Conservation (phyloP, 2,113 vertebrate species). For the Peromyscus maniculatus region DNA sequence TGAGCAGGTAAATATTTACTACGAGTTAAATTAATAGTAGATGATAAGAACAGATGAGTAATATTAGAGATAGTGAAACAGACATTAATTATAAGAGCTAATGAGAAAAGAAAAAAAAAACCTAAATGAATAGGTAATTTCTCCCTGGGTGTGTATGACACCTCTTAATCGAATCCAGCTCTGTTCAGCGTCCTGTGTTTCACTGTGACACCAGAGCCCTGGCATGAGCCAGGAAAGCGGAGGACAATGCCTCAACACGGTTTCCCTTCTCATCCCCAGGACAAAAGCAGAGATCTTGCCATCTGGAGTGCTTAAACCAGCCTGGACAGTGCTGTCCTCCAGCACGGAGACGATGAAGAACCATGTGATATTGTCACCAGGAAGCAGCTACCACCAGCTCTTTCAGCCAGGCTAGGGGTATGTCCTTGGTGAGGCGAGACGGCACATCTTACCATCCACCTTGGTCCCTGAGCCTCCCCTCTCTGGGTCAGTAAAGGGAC, state of each 20-base stretch:
- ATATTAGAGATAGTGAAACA: constrained; percentile 27
- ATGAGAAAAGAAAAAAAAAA: not conserved
- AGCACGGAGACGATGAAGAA: not conserved
- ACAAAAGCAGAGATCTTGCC: not conserved
- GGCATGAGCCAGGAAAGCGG: not conserved
- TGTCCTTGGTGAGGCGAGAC: not conserved
- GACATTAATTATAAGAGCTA: not conserved
- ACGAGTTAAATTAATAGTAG: not conserved
- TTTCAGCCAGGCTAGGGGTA: not conserved
- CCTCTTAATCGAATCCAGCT: not conserved
- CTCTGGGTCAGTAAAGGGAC: not conserved
- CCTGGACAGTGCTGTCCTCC: not conserved
- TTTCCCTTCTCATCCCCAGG: not conserved
- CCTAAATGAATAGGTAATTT: not conserved
- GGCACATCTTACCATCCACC: not conserved
- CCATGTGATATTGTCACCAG: not conserved
- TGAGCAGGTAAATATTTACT: constrained; percentile 14
- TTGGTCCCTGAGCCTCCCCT: not conserved
- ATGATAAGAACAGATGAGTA: constrained; percentile 24
- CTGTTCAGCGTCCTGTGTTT: not conserved
- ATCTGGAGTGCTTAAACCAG: not conserved
- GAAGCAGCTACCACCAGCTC: not conserved
- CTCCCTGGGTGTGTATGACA: not conserved
- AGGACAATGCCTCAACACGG: not conserved
- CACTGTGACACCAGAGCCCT: not conserved